Evolutionary conservation across 2,797 vertebrate species (phyloP).

Genomic region (Bufotes viridis): DNA sequence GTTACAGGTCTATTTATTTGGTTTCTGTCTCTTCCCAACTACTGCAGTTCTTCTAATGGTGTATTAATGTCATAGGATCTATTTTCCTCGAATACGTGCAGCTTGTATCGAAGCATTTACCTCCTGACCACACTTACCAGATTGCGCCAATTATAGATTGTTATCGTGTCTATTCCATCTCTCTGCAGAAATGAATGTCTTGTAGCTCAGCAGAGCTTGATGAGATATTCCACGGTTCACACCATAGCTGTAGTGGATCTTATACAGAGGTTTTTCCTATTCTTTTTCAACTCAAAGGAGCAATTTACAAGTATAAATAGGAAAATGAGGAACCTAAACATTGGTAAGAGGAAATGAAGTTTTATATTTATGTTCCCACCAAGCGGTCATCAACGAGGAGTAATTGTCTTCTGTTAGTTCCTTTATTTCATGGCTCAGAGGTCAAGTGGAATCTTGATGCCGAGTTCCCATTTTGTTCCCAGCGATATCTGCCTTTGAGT

Average conservation of each 20-base stretch:
- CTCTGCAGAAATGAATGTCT: not conserved
- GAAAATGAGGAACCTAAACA: conserved; percentile 8
- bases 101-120: not conserved
- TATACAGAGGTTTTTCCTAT: conserved; percentile 3
- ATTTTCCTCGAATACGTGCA: not conserved
- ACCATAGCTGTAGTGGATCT: conserved; percentile 10
- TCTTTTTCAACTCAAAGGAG: conserved; percentile 43
- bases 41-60: not conserved
- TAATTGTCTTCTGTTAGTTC: conserved; percentile 60
- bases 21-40: not conserved
- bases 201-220: not conserved
- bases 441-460: not conserved
- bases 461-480: not conserved
- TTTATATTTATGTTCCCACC: conserved; percentile 56
- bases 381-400: not conserved
- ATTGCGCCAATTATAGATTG: conserved; percentile 9
- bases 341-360: conserved; percentile 5
- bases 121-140: not conserved
- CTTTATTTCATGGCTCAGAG: conserved; percentile 16
- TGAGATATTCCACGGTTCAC: not conserved
- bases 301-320: conserved; percentile 36
- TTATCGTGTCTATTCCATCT: not conserved
- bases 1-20: not conserved
- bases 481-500: not conserved
- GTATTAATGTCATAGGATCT: not conserved